Evolutionary conservation across 1,140 invertebrate genomes (phyloP).

Genomic region (Drosophila setifemur): DNA sequence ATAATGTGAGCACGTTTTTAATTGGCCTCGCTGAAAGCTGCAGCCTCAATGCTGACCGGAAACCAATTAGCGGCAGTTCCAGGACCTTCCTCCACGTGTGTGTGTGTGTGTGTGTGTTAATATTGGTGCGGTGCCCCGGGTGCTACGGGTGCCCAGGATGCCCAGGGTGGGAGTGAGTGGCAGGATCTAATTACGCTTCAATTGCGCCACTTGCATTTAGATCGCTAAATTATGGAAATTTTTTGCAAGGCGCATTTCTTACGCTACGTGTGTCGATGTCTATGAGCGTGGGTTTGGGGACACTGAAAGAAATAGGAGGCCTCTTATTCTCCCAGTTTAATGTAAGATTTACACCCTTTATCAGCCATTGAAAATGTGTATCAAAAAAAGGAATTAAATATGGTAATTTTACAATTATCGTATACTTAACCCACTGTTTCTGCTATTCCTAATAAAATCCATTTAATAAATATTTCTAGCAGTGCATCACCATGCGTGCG

Average conservation of each 20-base stretch:
- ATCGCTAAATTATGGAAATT: conserved; percentile 82
- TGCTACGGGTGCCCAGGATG: too few relatives aligned
- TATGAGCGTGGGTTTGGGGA: not conserved
- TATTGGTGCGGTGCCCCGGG: too few relatives aligned
- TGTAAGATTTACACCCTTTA: too few relatives aligned
- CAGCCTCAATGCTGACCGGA: conserved; percentile 58
- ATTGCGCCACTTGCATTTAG: conserved; percentile 82
- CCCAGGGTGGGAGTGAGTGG: conserved; percentile 51
- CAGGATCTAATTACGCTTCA: conserved; percentile 82
- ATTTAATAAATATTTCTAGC: not conserved
- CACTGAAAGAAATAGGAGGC: conserved; percentile 14
- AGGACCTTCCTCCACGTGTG: conserved; percentile 15
- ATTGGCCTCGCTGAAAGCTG: conserved; percentile 72
- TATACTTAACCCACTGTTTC: too few relatives aligned
- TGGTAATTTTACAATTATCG: too few relatives aligned
- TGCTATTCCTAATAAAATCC: too few relatives aligned
- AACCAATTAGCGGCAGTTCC: conserved; percentile 72
- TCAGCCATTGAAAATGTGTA: too few relatives aligned
- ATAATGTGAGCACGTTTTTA: conserved; percentile 81
- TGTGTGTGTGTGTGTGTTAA: not conserved
- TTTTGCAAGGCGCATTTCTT: conserved; percentile 78
- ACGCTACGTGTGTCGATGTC: conserved; percentile 9
- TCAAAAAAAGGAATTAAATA: too few relatives aligned
- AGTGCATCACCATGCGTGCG: conserved; percentile 1
- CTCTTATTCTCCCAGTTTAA: too few relatives aligned